A percentile compares a stretch with the other conserved stretches of the same genome.
These are phyloP conservation scores for Acleris sparsana DNA, from an alignment of 2,888 invertebrate genomes.

Conservation along the genomic window DNA sequence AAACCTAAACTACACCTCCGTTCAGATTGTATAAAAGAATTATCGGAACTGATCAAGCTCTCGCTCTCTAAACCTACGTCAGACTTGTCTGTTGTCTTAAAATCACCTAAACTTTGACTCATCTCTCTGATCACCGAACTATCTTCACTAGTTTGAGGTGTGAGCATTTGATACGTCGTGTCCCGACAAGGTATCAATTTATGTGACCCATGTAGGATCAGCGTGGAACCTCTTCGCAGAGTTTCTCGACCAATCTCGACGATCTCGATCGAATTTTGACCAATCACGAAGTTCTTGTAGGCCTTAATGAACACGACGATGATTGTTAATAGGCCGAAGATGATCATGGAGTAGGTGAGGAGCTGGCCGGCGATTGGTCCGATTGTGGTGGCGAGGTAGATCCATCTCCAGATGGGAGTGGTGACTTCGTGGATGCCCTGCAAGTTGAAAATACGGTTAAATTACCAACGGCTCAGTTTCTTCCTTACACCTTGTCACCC, in stretches of 20 bases:
- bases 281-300: conserved; percentile 89
- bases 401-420: conserved; percentile 91
- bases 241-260: conserved; percentile 90
- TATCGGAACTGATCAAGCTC: conserved; percentile 67
- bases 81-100: conserved; percentile 55
- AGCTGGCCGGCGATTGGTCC: conserved; percentile 88
- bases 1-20: conserved; percentile 56
- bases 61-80: conserved; percentile 66
- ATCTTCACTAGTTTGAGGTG: conserved; percentile 31
- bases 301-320: conserved; percentile 87
- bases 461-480: no score
- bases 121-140: conserved; percentile 42
- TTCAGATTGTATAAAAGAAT: conserved; percentile 71
- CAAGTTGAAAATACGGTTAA: conserved; percentile 43
- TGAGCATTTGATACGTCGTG: conserved; percentile 71
- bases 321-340: conserved; percentile 86
- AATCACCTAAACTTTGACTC: conserved; percentile 61
- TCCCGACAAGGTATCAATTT: conserved; percentile 84
- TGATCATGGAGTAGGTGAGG: conserved; percentile 88
- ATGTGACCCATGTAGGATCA: conserved; percentile 84
- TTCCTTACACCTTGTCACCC: no score
- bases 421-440: conserved; percentile 91
- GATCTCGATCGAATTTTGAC: conserved; percentile 88
- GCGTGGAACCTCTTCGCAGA: conserved; percentile 85
- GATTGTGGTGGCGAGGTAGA: conserved; percentile 91